Evolutionary conservation across 2,888 invertebrate genomes (phyloP).

Genomic region (Ashinkailepas kermadecensis): DNA sequence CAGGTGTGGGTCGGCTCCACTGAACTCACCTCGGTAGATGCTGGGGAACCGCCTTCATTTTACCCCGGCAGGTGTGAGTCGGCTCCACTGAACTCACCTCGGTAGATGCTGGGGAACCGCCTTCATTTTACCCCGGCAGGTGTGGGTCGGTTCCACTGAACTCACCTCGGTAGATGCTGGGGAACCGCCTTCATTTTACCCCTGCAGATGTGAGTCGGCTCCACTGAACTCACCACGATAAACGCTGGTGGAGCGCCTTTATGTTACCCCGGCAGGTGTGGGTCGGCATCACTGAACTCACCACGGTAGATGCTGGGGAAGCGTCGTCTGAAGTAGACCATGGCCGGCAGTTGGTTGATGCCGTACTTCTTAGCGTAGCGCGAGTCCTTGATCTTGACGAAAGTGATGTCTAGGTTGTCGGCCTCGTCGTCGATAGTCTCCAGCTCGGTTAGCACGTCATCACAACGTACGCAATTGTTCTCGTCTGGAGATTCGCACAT

Average conservation of each 20-base stretch:
- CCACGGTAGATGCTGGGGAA: slow-evolving; percentile 91
- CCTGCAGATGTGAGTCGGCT: neutral
- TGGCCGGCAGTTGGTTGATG: slow-evolving; percentile 78
- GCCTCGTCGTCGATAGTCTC: slow-evolving; percentile 94
- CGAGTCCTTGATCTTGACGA: slow-evolving; percentile 87
- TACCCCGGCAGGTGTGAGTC: slow-evolving; percentile 60
- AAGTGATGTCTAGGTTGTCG: slow-evolving; percentile 85
- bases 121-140: slow-evolving; percentile 26
- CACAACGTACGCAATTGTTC: slow-evolving; percentile 65
- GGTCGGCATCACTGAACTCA: slow-evolving; percentile 39
- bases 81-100: slow-evolving; percentile 58
- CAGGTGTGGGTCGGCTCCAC: slow-evolving; percentile 71
- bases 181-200: slow-evolving; percentile 62
- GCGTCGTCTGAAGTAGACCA: slow-evolving; percentile 82
- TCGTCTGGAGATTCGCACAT: slow-evolving; percentile 29
- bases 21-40: slow-evolving; percentile 51
- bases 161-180: slow-evolving; percentile 81
- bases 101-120: neutral
- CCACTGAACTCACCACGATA: slow-evolving; percentile 24
- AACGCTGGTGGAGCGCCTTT: slow-evolving; percentile 42
- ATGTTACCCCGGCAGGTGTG: slow-evolving; percentile 39
- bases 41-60: slow-evolving; percentile 17
- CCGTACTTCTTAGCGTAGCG: slow-evolving; percentile 91
- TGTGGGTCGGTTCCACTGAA: slow-evolving; percentile 25
- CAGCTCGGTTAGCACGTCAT: slow-evolving; percentile 70